These are phyloP conservation scores for Gymnobelideus leadbeateri DNA, from an alignment of 2,113 vertebrate species.

Conservation along the genomic window DNA sequence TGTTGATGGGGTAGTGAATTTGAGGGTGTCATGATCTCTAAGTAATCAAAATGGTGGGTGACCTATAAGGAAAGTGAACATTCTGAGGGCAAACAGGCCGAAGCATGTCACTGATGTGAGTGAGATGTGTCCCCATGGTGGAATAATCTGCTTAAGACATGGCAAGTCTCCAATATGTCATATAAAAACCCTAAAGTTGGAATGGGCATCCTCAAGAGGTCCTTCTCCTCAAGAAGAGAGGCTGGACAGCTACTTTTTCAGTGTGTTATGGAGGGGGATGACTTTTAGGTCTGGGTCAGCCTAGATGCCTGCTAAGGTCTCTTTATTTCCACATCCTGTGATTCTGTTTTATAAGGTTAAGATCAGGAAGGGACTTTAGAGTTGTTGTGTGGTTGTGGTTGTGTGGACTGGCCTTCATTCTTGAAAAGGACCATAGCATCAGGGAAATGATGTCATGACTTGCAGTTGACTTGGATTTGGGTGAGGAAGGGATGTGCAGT, in stretches of 20 bases:
- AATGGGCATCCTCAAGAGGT: not conserved
- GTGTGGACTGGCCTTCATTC: too few species aligned
- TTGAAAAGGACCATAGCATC: too few species aligned
- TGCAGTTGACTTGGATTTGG: too few species aligned
- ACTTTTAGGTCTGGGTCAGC: not conserved
- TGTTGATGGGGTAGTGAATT: not conserved
- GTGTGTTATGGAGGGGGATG: not conserved
- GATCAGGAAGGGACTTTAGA: too few species aligned
- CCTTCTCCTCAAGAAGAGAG: not conserved
- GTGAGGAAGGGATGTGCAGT: too few species aligned
- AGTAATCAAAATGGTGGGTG: not conserved
- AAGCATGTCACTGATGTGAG: not conserved
- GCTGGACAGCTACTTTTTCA: not conserved
- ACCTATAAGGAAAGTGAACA: not conserved
- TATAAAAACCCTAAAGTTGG: not conserved
- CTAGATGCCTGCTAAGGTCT: not conserved
- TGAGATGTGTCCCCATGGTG: not conserved
- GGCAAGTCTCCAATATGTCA: not conserved
- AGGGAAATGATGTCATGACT: too few species aligned
- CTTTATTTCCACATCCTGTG: too few species aligned
- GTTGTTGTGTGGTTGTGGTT: too few species aligned
- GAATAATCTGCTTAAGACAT: not conserved
- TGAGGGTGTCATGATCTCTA: too few species aligned
- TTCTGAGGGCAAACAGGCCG: not conserved
- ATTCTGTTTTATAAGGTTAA: too few species aligned